These are phyloP conservation scores for Samia ricini DNA, from an alignment of 1,140 invertebrate genomes.

Conservation along the genomic window DNA sequence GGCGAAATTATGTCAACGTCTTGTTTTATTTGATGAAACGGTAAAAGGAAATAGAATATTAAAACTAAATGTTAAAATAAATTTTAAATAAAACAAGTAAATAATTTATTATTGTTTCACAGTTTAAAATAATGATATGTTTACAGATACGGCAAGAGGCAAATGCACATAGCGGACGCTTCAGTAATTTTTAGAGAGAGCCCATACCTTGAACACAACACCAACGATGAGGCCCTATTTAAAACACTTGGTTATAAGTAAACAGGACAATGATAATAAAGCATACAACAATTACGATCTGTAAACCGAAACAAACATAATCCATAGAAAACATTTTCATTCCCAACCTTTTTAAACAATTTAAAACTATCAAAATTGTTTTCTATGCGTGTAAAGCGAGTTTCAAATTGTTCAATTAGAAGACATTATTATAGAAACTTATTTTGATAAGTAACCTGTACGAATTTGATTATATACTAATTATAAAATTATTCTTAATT, in stretches of 20 bases:
- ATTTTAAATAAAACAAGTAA: no score
- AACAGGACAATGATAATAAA: constrained; percentile 17
- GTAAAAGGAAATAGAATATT: no score
- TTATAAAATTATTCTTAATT: no score
- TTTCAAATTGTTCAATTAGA: neutral
- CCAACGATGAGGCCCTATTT: constrained; percentile 51
- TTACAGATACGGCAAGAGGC: constrained; percentile 66
- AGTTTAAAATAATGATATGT: constrained; percentile 12
- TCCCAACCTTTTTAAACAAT: neutral
- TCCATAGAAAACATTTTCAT: neutral
- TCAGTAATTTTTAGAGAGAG: constrained; percentile 65
- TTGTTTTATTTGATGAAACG: no score
- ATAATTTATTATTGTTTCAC: no score
- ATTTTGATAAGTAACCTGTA: no score
- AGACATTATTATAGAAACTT: no score
- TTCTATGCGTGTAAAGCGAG: neutral
- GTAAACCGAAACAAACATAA: neutral
- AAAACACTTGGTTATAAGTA: constrained; percentile 61
- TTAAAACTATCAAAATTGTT: neutral
- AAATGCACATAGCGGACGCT: constrained; percentile 69
- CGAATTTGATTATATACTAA: no score
- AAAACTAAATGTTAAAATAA: no score
- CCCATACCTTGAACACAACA: constrained; percentile 51
- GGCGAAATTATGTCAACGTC: no score
- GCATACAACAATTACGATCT: neutral